phyloP scores from a whole-genome alignment of 2,888 invertebrate genomes.

The Exephanes ischioxanthus region DNA sequence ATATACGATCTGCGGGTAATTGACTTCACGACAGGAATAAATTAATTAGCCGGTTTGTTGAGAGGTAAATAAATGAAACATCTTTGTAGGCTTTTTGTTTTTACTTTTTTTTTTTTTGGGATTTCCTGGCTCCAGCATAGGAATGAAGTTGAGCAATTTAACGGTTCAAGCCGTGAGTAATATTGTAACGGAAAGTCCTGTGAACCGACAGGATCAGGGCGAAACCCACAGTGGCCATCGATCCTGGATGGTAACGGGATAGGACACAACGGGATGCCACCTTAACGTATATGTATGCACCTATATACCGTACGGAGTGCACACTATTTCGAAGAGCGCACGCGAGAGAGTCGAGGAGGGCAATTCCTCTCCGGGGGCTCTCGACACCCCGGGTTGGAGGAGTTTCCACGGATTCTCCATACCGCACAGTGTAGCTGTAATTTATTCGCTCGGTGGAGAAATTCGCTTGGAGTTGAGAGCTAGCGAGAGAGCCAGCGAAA shows the following conservation, averaged over 20 bases:
- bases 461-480: slow-evolving; percentile 29
- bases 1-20: slow-evolving; percentile 9
- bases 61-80: neutral
- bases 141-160: slow-evolving; percentile 18
- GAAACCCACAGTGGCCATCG: slow-evolving; percentile 31
- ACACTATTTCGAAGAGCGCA: slow-evolving; percentile 30
- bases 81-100: neutral
- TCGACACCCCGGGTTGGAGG: slow-evolving; percentile 32
- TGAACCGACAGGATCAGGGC: slow-evolving; percentile 22
- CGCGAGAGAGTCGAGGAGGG: slow-evolving; percentile 47
- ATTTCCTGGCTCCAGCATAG: neutral
- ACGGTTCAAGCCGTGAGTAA: neutral
- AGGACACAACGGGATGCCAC: slow-evolving; percentile 26
- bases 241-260: slow-evolving; percentile 37
- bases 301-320: neutral
- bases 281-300: slow-evolving; percentile 25
- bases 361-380: slow-evolving; percentile 42
- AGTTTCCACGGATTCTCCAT: slow-evolving; percentile 38
- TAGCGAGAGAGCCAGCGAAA: slow-evolving; percentile 21
- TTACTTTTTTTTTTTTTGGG: neutral
- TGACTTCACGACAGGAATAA: slow-evolving; percentile 14
- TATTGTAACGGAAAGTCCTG: neutral
- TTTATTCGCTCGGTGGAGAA: slow-evolving; percentile 50
- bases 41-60: slow-evolving; percentile 1
- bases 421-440: slow-evolving; percentile 15